Evolutionary conservation across 2,113 vertebrate genomes (phyloP).

Genomic region (Oplegnathus fasciatus): DNA sequence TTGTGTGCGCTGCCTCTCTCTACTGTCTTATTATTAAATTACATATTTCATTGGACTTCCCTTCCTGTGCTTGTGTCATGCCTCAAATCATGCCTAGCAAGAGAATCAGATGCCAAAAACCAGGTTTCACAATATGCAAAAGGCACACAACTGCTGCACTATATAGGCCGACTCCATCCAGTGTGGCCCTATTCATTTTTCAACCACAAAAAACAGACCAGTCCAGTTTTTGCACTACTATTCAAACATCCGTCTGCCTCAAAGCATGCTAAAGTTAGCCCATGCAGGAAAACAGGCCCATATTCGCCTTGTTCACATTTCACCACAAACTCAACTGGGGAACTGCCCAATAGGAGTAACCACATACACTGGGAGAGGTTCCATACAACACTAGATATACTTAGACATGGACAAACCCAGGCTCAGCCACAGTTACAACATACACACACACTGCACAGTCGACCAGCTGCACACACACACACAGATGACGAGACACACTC

Average conservation of each 20-base stretch:
- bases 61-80: conserved; percentile 8
- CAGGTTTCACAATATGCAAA: conserved; percentile 27
- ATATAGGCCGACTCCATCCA: conserved; percentile 11
- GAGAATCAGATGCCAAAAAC: conserved; percentile 3
- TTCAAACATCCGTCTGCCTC: conserved; percentile 60
- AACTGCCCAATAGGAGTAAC: conserved; percentile 66
- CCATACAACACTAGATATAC: conserved; percentile 73
- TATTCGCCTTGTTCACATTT: conserved; percentile 66
- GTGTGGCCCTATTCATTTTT: conserved; percentile 46
- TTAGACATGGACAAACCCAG: conserved; percentile 62
- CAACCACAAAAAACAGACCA: conserved; percentile 53
- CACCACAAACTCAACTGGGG: conserved; percentile 69
- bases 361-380: conserved; percentile 74
- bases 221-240: conserved; percentile 52
- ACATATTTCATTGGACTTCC: conserved; percentile 5
- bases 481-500: conserved; percentile 9
- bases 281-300: conserved; percentile 52
- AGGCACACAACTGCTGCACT: not conserved
- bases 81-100: not conserved
- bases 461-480: conserved; percentile 32
- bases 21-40: not conserved
- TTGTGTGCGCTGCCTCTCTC: not conserved
- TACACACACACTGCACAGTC: conserved; percentile 7
- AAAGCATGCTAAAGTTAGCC: conserved; percentile 74
- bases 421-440: conserved; percentile 53